Base-by-base conservation (phyloP, 1,140 invertebrate genomes). In the Drosophila mojavensis region DNA sequence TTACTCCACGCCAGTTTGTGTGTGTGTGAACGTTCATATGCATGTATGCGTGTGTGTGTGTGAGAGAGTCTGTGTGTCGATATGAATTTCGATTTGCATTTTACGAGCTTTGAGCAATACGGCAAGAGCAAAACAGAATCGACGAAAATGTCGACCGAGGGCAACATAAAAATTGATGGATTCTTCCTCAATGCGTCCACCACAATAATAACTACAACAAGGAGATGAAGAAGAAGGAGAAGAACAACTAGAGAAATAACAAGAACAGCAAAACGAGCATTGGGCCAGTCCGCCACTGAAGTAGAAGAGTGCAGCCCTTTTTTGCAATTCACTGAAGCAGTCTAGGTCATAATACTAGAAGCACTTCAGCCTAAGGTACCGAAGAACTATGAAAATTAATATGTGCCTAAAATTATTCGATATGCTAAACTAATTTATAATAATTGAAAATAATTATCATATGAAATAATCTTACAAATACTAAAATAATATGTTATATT, bases 91-190 rank as follows among this genome's bases (percentile, higher is more conserved):
- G 84, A 91, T 91, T 90, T 91, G 88, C 88, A 91, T 88, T 91
- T 91, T 91, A 91, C 78, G 75, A 84, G 72, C 62, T 28, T 36
- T 50, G 45, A 72, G 60, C 79, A 65, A 65, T 58, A 71, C 53
- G 53, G 55, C 62, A 72, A 69, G 39, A 67, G 60, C 81, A 79
- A 79, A 84, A 81, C 80, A 75, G 71, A 88, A 91, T 77, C 82
- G 78, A 84, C 75, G 81, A 88, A 80, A 91, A 88, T 81, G 85
- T 89, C 84, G 78, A 90, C 74, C 56, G 75, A 70, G 75, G 81
- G 84, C 71, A 79, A 81, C 83, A 91, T 91, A 88, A 91, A 91
- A 91, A 88, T 91, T 91, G 88, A 91, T 91, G 88, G 88, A 91
- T 91, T 91, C 83, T 84, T 83, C 79, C 90, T 90, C 86, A 88